phyloP scores from a whole-genome alignment of 2,888 invertebrate species.

The Ferdinandea cuprea region DNA sequence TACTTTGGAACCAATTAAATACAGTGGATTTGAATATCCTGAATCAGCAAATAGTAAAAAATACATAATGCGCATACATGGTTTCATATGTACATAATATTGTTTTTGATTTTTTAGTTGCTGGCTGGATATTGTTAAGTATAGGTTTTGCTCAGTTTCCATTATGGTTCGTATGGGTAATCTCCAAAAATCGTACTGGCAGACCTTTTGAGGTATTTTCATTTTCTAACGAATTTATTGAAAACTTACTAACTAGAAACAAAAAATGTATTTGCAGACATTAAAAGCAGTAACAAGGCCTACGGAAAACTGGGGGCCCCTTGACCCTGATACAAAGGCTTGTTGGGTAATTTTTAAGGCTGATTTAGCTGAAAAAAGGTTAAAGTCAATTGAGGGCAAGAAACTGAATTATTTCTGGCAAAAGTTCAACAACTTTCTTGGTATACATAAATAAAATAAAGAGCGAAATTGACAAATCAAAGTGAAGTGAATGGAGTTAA shows the following conservation, averaged over 20 bases:
- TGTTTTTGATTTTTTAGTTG: conserved; percentile 79
- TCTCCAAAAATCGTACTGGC: conserved; percentile 74
- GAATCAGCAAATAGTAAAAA: conserved; percentile 84
- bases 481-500: background rate
- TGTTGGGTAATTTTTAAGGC: conserved; percentile 86
- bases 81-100: background rate
- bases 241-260: background rate
- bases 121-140: conserved; percentile 84
- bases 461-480: background rate
- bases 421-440: conserved; percentile 79
- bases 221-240: background rate
- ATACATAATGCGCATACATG: background rate
- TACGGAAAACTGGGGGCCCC: conserved; percentile 87
- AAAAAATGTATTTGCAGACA: conserved; percentile 34
- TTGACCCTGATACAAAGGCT: conserved; percentile 83
- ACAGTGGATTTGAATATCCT: conserved; percentile 86
- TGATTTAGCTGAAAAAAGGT: conserved; percentile 83
- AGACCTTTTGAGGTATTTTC: conserved; percentile 75
- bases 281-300: conserved; percentile 84
- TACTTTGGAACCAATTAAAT: conserved; percentile 85
- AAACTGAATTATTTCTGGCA: conserved; percentile 79
- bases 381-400: conserved; percentile 75
- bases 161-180: conserved; percentile 83
- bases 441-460: conserved; percentile 66
- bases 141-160: conserved; percentile 84